Evolutionary conservation across 2,113 vertebrate species (phyloP).

Genomic region (Hippolais icterina): DNA sequence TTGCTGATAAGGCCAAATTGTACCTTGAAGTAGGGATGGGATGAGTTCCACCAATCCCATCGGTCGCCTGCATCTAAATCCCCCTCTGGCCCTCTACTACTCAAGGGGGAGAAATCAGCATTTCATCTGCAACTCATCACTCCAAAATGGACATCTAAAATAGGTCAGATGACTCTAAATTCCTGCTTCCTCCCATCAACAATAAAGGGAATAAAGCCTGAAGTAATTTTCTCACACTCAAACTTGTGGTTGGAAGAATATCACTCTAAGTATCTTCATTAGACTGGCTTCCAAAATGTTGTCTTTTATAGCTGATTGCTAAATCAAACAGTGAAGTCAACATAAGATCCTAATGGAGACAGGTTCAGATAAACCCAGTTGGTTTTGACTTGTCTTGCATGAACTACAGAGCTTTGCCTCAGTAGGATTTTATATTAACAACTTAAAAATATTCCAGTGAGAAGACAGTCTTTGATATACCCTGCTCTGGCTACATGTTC

Average conservation of each 20-base stretch:
- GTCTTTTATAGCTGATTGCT: not conserved
- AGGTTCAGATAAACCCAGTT: not conserved
- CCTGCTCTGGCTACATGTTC: not conserved
- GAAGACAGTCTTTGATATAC: not conserved
- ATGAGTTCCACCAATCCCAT: not conserved
- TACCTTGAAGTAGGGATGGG: not conserved
- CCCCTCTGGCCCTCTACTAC: not conserved
- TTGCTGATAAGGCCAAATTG: not conserved
- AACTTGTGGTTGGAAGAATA: not conserved
- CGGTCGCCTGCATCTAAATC: not conserved
- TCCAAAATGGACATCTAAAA: conserved; percentile 24
- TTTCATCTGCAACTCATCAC: conserved; percentile 45
- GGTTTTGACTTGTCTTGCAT: not conserved
- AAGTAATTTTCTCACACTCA: conserved; percentile 24
- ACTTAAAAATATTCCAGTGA: not conserved
- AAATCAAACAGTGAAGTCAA: not conserved
- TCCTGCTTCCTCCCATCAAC: not conserved
- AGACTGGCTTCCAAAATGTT: not conserved
- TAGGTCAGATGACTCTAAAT: conserved; percentile 28
- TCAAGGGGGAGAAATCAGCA: not conserved
- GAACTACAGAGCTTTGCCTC: not conserved
- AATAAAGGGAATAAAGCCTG: conserved; percentile 11
- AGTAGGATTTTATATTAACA: not conserved
- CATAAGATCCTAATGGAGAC: not conserved
- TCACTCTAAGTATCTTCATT: not conserved